phyloP scores from a whole-genome alignment of 1,140 invertebrate genomes.

The Heliconius nattereri region DNA sequence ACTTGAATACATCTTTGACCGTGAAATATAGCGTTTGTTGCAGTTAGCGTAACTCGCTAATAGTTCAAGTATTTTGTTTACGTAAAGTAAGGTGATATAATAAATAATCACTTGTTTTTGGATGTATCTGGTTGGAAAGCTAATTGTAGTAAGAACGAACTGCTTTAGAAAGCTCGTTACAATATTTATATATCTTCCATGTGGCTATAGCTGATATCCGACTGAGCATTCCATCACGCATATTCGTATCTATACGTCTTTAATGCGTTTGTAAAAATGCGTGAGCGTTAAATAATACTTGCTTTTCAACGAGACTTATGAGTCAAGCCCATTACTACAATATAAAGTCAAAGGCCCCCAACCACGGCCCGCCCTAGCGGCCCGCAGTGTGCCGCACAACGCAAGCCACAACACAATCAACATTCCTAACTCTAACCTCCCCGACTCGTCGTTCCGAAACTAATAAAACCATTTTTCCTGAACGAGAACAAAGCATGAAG shows the following conservation, averaged over 20 bases:
- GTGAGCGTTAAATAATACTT: too few relatives aligned
- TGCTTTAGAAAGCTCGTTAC: not conserved
- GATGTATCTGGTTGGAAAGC: not conserved
- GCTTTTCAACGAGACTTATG: too few relatives aligned
- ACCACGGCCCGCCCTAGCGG: not conserved
- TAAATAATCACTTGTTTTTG: not conserved
- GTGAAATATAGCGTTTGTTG: not conserved
- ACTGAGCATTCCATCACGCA: too few relatives aligned
- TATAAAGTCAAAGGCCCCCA: too few relatives aligned
- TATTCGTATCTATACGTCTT: too few relatives aligned
- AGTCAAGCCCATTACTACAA: too few relatives aligned
- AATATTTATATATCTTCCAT: too few relatives aligned
- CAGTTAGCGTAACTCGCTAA: not conserved
- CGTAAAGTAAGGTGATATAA: not conserved
- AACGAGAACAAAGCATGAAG: conserved; percentile 24
- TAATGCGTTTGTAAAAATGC: too few relatives aligned
- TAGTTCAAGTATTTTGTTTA: not conserved
- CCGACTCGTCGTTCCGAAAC: conserved; percentile 1
- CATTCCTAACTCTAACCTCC: conserved; percentile 26
- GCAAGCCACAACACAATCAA: conserved; percentile 26
- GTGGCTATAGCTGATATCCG: too few relatives aligned
- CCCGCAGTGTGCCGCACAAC: not conserved
- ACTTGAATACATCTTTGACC: not conserved
- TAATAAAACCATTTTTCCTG: conserved; percentile 28
- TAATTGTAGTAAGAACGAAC: not conserved